Evolutionary conservation across 2,888 invertebrate species (phyloP), one percentile per base, ranked within the genome.

Genomic region (Sycophila texana): DNA sequence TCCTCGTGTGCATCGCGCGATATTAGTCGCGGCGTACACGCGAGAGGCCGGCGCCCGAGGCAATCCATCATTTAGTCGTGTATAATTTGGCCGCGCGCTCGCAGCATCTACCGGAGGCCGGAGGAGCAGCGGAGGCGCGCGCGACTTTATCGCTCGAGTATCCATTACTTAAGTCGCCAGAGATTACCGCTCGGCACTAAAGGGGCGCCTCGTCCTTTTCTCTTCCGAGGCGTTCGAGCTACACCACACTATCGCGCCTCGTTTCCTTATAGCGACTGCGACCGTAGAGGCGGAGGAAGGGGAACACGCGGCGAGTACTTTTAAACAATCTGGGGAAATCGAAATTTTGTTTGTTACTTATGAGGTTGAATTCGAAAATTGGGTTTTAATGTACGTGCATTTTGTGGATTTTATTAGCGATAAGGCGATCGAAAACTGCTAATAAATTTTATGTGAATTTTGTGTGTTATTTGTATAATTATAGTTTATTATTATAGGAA

Each of bases 1-100:
- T 30, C 7, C 10, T 20, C 20, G 63, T 39, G 5, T 18, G 61
- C 68, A 55, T 47, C 30, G 18, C 22, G 53, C 70, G 51, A 16
- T 53, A 51, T 71, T 57, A 5, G 26, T 49, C 67, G 20, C 30
- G 61, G 26, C 61, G 49, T 57, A 53, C 57, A 74, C 60, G 73
- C 77, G 72, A 65, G 79, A 79, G 58, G 74, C 61, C 58, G 81
- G 63, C 66, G 57, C 71, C 39, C 47, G 80, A 82, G 83, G 82
- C 83, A 84, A 87, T 87, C 85, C 85, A 87, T 87, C 87, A 87
- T 86, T 87, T 85, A 86, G 85, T 58, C 83, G 83, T 84, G 83
- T 86, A 86, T 86, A 86, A 87, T 87, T 87, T 84, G 81, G 79
- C 80, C 74, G 63, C 39, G 74, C 80, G 77, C 79, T 79, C 72